Base-by-base conservation (phyloP, 2,888 invertebrate species). In the Lithophane ornitopus region DNA sequence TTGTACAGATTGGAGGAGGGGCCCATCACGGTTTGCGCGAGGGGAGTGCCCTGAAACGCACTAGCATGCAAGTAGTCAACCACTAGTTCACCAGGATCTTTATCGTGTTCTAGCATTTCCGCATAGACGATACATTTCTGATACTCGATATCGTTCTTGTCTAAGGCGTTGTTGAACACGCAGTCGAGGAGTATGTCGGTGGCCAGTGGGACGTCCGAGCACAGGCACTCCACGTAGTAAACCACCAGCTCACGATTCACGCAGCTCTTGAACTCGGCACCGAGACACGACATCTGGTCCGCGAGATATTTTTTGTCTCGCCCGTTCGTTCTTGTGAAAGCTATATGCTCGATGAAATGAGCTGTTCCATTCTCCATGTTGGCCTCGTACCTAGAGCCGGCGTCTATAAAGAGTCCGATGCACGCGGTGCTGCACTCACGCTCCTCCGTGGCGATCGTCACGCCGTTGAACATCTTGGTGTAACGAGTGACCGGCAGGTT, bases 161-260 rank as follows among this genome's bases (percentile, higher is more conserved):
- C 86, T 80, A 90, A 97, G 96, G 90, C 97, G 97, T 82, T 97
- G 94, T 99, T 99, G 91, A 99, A 98, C 39, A 99, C 97, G 91
- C 99, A 99, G 91, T 99, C 99, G 2, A 99, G 97, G 72, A 99
- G 97, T 87, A 99, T 98, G 92, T 99, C 99, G 39, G 99, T 97
- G 8, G 99, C 98, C 90, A 98, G 97, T 0, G 98, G 97, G 0
- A 99, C 97, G 95, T 99, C 99, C 91, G 98, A 97, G 3, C 98
- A 97, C 80, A 99, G 97, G 91, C 99, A 99, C 94, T 99, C 99
- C 26, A 99, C 99, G 92, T 99, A 99, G 95, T 99, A 99, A 0
- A 98, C 99, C 19, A 99, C 98, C 94, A 99, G 99, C 94, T 99
- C 99, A 74, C 99, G 97, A 62, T 99, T 99, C 4, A 99, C 99